phyloP scores from a whole-genome alignment of 2,888 invertebrate species.

The Hypselothyrea guttata region DNA sequence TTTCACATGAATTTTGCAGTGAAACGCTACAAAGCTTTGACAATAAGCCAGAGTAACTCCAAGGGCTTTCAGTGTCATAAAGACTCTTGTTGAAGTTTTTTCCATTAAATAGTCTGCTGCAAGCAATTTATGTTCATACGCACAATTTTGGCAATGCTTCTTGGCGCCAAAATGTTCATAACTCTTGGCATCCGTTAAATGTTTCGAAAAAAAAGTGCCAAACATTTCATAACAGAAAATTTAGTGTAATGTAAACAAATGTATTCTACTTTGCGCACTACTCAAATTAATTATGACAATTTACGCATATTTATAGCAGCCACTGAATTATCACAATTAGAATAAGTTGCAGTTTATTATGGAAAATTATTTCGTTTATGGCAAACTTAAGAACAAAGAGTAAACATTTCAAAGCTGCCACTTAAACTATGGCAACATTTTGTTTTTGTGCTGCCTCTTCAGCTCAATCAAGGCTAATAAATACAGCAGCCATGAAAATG shows the following conservation, averaged over 20 bases:
- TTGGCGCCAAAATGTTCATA: background rate
- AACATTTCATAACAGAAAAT: constrained; percentile 20
- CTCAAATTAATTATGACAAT: constrained; percentile 46
- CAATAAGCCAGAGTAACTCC: too few species aligned
- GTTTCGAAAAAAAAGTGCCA: background rate
- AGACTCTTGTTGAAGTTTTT: too few species aligned
- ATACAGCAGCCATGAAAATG: constrained; percentile 30
- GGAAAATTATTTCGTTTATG: constrained; percentile 19
- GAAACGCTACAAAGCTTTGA: too few species aligned
- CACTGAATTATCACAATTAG: constrained; percentile 29
- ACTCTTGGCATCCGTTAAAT: background rate
- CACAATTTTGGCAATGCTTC: background rate
- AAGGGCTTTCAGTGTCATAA: too few species aligned
- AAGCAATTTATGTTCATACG: too few species aligned
- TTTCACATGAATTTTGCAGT: too few species aligned
- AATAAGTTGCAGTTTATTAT: constrained; percentile 4
- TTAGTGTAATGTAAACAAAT: constrained; percentile 39
- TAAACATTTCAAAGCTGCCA: constrained; percentile 23
- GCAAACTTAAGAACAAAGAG: constrained; percentile 19
- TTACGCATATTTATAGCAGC: constrained; percentile 32
- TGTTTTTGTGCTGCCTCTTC: constrained; percentile 27
- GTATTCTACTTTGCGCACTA: constrained; percentile 31
- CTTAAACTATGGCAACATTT: constrained; percentile 43
- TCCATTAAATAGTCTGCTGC: too few species aligned
- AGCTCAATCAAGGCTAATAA: constrained; percentile 53